Evolutionary conservation across 2,888 invertebrate species (phyloP).

Genomic region (Vesta saturnalis): DNA sequence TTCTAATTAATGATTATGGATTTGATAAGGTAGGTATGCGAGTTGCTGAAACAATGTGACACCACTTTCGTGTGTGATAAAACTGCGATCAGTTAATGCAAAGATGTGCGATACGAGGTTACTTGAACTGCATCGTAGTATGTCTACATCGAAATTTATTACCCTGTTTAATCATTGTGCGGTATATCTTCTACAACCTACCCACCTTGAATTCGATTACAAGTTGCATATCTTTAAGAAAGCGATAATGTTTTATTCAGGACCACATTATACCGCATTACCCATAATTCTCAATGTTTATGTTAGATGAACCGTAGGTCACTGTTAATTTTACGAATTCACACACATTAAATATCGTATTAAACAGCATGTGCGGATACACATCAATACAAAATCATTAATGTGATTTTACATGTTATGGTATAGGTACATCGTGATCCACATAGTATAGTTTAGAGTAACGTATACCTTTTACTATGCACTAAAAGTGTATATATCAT

Average conservation of each 20-base stretch:
- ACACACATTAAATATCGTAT: too few species aligned
- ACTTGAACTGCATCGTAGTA: conserved; percentile 27
- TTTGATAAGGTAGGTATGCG: neutral
- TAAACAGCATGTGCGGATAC: too few species aligned
- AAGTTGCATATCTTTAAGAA: conserved; percentile 1
- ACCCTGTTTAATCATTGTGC: conserved; percentile 22
- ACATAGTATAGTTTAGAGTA: too few species aligned
- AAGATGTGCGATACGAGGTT: conserved; percentile 36
- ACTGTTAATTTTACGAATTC: too few species aligned
- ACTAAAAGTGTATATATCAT: too few species aligned
- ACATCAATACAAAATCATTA: too few species aligned
- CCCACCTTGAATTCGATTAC: conserved; percentile 20
- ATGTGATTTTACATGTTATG: too few species aligned
- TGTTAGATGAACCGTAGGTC: too few species aligned
- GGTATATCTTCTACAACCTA: conserved; percentile 21
- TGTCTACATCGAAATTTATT: conserved; percentile 32
- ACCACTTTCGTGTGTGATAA: conserved; percentile 18
- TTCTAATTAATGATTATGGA: neutral
- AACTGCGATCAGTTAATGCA: conserved; percentile 9
- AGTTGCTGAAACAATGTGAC: conserved; percentile 12
- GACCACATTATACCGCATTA: neutral
- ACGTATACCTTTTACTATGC: too few species aligned
- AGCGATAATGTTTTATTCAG: conserved; percentile 3
- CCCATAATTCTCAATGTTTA: too few species aligned
- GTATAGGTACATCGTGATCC: too few species aligned